Percentiles rank a stretch among this genome's conserved stretches.
phyloP scores from a whole-genome alignment of 2,113 vertebrate genomes.

The Merops nubicus region DNA sequence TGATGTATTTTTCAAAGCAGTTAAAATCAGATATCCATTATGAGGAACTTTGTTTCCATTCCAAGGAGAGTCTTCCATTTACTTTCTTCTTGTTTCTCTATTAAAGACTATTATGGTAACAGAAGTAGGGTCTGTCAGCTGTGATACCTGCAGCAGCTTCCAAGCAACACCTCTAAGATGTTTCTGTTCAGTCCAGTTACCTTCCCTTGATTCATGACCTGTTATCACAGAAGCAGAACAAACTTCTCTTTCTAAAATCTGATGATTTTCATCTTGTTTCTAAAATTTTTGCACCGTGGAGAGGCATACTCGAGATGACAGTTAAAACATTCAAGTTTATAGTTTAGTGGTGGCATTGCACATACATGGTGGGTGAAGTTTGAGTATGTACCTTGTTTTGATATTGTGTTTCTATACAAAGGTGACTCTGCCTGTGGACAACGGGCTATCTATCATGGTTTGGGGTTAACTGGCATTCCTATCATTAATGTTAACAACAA shows the following conservation, averaged over 20 bases:
- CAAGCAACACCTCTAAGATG: neutral
- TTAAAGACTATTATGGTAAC: neutral
- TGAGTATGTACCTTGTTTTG: neutral
- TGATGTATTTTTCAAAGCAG: neutral
- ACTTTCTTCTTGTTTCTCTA: neutral
- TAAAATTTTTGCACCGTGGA: neutral
- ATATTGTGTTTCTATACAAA: conserved; percentile 27
- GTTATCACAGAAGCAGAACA: neutral
- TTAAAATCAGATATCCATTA: neutral
- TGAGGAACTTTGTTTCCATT: neutral
- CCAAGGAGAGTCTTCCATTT: neutral
- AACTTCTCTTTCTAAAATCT: neutral
- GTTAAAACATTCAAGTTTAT: neutral
- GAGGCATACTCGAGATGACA: neutral
- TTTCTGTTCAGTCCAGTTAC: neutral
- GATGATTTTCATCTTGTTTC: neutral
- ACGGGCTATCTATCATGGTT: conserved; percentile 91
- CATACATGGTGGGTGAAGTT: neutral
- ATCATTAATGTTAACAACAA: conserved; percentile 97
- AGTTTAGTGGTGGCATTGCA: neutral
- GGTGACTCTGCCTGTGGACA: conserved; percentile 94
- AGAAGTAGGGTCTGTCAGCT: neutral
- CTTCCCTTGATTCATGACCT: neutral
- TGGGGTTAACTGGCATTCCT: conserved; percentile 95
- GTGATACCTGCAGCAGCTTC: neutral